These are phyloP conservation scores for Druceiella hillmani DNA, from an alignment of 2,888 invertebrate genomes.

Conservation along the genomic window DNA sequence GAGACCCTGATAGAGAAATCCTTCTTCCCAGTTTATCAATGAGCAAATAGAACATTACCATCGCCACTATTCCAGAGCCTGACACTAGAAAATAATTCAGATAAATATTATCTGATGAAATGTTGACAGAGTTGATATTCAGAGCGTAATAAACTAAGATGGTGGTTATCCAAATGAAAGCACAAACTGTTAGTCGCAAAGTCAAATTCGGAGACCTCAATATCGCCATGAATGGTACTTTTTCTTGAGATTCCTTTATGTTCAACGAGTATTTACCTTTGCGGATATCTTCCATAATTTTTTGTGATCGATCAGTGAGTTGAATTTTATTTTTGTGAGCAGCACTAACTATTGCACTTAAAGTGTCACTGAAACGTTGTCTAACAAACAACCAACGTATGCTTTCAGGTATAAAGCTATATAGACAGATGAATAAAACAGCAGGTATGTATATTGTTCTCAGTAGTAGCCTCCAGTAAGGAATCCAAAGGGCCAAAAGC, in stretches of 20 bases:
- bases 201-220: background rate
- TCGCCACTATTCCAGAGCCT: slow-evolving; percentile 56
- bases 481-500: background rate
- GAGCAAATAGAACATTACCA: slow-evolving; percentile 45
- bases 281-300: background rate
- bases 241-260: background rate
- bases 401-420: background rate
- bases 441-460: background rate
- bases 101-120: slow-evolving; percentile 56
- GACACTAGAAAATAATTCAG: slow-evolving; percentile 33
- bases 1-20: slow-evolving; percentile 41
- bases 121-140: slow-evolving; percentile 56
- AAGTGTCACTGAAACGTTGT: background rate
- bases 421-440: background rate
- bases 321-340: background rate
- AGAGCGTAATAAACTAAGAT: slow-evolving; percentile 63
- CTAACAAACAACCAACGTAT: background rate
- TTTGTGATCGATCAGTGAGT: background rate
- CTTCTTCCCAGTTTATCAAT: slow-evolving; percentile 50
- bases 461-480: background rate
- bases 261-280: background rate
- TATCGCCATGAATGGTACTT: background rate
- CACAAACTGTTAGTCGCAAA: slow-evolving; percentile 38
- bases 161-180: slow-evolving; percentile 60
- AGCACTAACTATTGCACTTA: background rate